phyloP scores from a whole-genome alignment of 2,113 vertebrate species.

The Grammomys dolichurus region DNA sequence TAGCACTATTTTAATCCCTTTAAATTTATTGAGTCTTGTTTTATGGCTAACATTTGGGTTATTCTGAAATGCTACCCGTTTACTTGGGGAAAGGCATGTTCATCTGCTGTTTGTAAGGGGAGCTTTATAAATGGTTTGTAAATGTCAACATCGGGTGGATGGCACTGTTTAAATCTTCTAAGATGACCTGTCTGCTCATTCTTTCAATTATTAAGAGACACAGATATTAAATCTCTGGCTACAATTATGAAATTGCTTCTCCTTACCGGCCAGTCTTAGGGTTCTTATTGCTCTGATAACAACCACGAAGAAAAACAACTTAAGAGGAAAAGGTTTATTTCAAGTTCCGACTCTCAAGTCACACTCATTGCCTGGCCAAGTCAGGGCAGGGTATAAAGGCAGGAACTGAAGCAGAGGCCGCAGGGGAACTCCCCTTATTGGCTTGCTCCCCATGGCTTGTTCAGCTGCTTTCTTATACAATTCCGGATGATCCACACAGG shows the following conservation, averaged over 20 bases:
- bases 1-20: slow-evolving; percentile 22
- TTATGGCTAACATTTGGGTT: slow-evolving; percentile 29
- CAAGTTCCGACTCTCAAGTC: too few relatives aligned
- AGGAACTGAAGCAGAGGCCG: neutral
- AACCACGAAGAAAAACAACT: neutral
- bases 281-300: neutral
- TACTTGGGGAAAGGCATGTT: slow-evolving; percentile 18
- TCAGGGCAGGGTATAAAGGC: neutral
- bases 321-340: neutral
- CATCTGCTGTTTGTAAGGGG: neutral
- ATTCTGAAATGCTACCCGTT: slow-evolving; percentile 13
- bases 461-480: neutral
- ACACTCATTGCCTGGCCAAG: neutral
- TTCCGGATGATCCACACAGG: too few relatives aligned
- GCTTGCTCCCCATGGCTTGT: neutral
- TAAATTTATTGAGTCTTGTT: slow-evolving; percentile 46
- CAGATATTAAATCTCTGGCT: slow-evolving; percentile 49
- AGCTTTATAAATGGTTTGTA: neutral
- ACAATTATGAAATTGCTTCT: slow-evolving; percentile 53
- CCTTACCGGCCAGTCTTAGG: neutral
- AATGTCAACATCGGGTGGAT: slow-evolving; percentile 11
- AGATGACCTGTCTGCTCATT: slow-evolving; percentile 1
- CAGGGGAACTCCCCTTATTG: neutral
- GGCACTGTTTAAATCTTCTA: slow-evolving; percentile 2
- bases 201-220: slow-evolving; percentile 30